Percentiles rank a stretch among this genome's conserved stretches.
These are phyloP conservation scores for Eptesicus fuscus DNA, from an alignment of 2,113 vertebrate genomes.

Conservation along the genomic window DNA sequence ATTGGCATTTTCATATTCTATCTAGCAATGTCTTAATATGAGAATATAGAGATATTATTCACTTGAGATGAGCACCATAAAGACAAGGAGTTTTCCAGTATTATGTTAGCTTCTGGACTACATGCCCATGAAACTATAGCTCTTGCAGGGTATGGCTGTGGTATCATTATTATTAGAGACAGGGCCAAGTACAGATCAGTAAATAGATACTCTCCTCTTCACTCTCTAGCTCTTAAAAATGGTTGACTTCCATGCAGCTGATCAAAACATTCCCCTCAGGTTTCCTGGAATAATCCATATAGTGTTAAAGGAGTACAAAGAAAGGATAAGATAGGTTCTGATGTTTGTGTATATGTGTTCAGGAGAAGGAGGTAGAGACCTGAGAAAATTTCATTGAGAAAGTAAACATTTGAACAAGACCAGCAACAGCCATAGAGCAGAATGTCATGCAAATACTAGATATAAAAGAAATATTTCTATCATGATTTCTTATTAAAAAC, in stretches of 20 bases:
- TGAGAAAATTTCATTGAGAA: background rate
- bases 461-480: background rate
- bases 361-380: background rate
- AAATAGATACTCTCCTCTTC: background rate
- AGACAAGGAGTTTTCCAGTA: background rate
- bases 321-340: background rate
- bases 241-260: background rate
- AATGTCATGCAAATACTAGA: background rate
- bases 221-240: background rate
- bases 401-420: background rate
- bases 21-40: background rate
- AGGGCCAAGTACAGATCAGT: background rate
- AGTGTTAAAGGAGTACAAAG: background rate
- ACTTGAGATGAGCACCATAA: background rate
- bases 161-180: background rate
- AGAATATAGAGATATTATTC: background rate
- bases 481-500: background rate
- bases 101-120: background rate
- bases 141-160: background rate
- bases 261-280: background rate
- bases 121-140: background rate
- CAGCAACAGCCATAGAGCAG: background rate
- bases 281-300: constrained; percentile 29
- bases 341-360: background rate
- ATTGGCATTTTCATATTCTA: constrained; percentile 18